Conservation (phyloP, 2,797 vertebrate genomes). For the Lepilemur septentrionalis region DNA sequence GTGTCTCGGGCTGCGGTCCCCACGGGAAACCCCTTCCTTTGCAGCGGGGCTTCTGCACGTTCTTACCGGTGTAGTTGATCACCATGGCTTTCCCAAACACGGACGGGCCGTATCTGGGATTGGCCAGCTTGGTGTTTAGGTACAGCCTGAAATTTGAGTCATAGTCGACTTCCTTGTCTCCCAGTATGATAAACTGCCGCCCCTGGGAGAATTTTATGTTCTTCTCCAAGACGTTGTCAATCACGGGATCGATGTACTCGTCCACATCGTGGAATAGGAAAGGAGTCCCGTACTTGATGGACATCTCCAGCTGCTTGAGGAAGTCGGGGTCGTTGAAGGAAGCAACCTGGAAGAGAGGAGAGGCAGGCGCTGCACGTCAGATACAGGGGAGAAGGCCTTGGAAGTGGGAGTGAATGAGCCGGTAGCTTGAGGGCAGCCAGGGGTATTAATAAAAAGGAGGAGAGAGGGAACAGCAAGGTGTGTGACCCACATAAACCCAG, state of each 20-base stretch:
- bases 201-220: slow-evolving; percentile 92
- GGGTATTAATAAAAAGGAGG: too few species aligned
- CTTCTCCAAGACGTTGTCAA: slow-evolving; percentile 95
- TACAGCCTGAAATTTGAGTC: slow-evolving; percentile 95
- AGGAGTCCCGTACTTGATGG: slow-evolving; percentile 95
- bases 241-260: slow-evolving; percentile 97
- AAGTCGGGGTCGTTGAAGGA: slow-evolving; percentile 98
- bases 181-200: slow-evolving; percentile 91
- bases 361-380: accelerated
- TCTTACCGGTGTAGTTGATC: slow-evolving; percentile 97
- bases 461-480: neutral
- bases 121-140: slow-evolving; percentile 95
- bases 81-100: slow-evolving; percentile 98
- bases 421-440: neutral
- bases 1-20: accelerated
- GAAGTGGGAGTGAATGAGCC: neutral
- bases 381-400: accelerated
- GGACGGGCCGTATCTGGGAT: slow-evolving; percentile 94
- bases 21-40: accelerated
- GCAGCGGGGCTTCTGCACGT: accelerated
- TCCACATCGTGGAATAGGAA: slow-evolving; percentile 97
- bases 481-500: accelerated
- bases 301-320: slow-evolving; percentile 95
- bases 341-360: slow-evolving; percentile 87
- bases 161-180: slow-evolving; percentile 98